Percentiles rank a stretch among this genome's conserved stretches.
Evolutionary conservation across 2,888 invertebrate species (phyloP).

Genomic region (Aporophyla nigra): DNA sequence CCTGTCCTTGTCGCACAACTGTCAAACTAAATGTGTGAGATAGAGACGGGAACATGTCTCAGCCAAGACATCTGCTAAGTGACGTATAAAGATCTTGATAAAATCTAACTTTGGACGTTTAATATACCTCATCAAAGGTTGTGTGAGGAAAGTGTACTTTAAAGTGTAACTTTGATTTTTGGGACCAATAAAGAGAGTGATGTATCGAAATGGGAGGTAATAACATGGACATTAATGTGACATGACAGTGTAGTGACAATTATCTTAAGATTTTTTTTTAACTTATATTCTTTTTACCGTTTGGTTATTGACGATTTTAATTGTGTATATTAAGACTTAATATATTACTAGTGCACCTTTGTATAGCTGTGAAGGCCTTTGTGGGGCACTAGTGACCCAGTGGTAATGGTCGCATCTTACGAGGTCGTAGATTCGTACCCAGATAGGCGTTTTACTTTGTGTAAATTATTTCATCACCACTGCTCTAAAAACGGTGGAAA

Average conservation of each 20-base stretch:
- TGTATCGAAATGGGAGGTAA: background rate
- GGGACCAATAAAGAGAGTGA: slow-evolving; percentile 26
- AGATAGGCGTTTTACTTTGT: too few relatives aligned
- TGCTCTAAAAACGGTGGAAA: too few relatives aligned
- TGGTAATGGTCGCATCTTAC: too few relatives aligned
- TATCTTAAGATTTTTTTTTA: slow-evolving; percentile 8
- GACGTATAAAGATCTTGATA: background rate
- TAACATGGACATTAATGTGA: background rate
- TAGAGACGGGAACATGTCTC: background rate
- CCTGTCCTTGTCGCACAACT: background rate
- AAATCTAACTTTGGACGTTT: background rate
- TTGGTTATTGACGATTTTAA: slow-evolving; percentile 12
- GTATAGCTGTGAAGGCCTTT: too few relatives aligned
- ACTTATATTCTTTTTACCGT: background rate
- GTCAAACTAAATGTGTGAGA: background rate
- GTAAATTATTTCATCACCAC: too few relatives aligned
- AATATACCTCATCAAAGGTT: background rate
- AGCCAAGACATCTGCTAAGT: background rate
- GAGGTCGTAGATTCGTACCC: too few relatives aligned
- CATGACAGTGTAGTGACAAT: slow-evolving; percentile 31
- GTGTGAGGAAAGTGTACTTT: background rate
- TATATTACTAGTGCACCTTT: background rate
- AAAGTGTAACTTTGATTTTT: background rate
- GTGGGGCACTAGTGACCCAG: too few relatives aligned
- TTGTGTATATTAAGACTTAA: background rate